Percentiles rank a stretch among this genome's conserved stretches.
phyloP scores from a whole-genome alignment of 2,888 invertebrate species.

The Anoplius nigerrimus region DNA sequence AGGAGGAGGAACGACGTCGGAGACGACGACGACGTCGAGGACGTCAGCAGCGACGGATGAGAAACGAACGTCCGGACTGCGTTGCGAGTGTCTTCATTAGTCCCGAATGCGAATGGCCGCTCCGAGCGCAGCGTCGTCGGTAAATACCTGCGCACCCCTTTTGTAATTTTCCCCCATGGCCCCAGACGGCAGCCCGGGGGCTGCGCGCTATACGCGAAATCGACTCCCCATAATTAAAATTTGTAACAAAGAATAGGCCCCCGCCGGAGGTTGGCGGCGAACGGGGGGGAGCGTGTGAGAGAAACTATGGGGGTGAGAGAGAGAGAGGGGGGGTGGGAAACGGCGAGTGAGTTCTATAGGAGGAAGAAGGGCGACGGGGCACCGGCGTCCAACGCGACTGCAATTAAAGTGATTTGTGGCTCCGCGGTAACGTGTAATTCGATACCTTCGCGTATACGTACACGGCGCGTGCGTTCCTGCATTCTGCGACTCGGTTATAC shows the following conservation, averaged over 20 bases:
- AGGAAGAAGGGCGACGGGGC: background rate
- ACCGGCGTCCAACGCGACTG: background rate
- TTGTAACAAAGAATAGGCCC: no score
- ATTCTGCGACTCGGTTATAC: no score
- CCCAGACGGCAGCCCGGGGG: constrained; percentile 1
- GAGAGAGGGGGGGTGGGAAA: background rate
- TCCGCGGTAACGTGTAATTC: background rate
- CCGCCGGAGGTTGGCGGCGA: background rate
- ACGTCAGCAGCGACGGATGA: no score
- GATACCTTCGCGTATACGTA: no score
- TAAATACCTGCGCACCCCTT: constrained; percentile 1
- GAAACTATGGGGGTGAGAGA: background rate
- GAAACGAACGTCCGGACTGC: background rate
- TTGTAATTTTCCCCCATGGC: constrained; percentile 6
- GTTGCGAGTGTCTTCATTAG: background rate
- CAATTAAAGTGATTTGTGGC: constrained; percentile 1
- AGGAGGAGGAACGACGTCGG: no score
- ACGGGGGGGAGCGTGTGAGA: background rate
- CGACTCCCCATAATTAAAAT: no score
- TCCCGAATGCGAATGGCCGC: background rate
- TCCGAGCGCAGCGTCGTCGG: background rate
- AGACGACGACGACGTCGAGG: no score
- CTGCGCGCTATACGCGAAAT: no score
- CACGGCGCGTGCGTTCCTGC: no score
- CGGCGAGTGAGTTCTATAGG: background rate